Percentiles rank a stretch among this genome's conserved stretches.
These are phyloP conservation scores for Scytalopus superciliaris DNA, from an alignment of 2,113 vertebrate species.

Conservation along the genomic window DNA sequence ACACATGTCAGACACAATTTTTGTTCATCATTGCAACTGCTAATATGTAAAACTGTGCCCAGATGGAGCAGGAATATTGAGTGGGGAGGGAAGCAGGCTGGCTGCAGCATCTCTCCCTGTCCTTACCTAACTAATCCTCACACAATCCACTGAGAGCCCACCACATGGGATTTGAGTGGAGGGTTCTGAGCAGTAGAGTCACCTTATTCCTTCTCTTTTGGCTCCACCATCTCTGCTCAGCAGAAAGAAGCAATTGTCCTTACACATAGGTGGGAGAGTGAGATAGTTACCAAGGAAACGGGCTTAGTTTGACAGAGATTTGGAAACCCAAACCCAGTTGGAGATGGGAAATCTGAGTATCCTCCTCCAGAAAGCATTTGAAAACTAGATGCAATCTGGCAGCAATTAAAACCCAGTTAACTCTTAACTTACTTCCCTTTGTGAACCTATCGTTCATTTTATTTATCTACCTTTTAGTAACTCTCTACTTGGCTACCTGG, in stretches of 20 bases:
- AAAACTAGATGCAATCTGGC: conserved; percentile 60
- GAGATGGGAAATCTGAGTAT: conserved; percentile 57
- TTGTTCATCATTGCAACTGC: neutral
- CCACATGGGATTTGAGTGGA: neutral
- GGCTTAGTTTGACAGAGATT: conserved; percentile 56
- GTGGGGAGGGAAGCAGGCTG: neutral
- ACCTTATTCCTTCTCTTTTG: neutral
- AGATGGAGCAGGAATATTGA: neutral
- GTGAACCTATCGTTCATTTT: conserved; percentile 7
- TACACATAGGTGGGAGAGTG: conserved; percentile 30
- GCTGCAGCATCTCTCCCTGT: neutral
- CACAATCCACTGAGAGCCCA: neutral
- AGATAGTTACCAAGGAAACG: conserved; percentile 56
- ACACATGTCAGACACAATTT: neutral
- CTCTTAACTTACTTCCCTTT: conserved; percentile 10
- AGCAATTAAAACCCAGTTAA: conserved; percentile 48
- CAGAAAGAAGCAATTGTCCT: conserved; percentile 49
- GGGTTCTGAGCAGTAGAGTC: neutral
- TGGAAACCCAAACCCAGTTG: conserved; percentile 60
- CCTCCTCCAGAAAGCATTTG: conserved; percentile 61
- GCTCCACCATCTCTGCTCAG: neutral
- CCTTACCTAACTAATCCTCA: neutral
- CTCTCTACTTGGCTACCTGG: neutral
- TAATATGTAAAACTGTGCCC: neutral
- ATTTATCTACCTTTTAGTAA: neutral